phyloP scores from a whole-genome alignment of 2,113 vertebrate species.

The Melierax canorus region DNA sequence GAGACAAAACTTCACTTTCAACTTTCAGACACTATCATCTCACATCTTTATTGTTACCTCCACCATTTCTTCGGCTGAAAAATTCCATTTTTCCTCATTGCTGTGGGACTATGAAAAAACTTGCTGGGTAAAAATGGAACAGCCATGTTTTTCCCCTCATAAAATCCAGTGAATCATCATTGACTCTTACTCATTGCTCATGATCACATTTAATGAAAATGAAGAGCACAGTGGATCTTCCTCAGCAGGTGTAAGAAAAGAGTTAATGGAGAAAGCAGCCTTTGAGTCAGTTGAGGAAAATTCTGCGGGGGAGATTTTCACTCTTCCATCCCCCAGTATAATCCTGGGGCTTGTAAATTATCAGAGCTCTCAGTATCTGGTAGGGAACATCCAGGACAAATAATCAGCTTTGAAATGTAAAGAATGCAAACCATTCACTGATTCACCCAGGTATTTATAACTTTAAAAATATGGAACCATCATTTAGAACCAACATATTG shows the following conservation, averaged over 20 bases:
- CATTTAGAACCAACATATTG: not conserved
- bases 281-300: not conserved
- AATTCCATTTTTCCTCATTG: not conserved
- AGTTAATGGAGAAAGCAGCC: not conserved
- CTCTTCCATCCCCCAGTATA: not conserved
- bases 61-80: not conserved
- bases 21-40: not conserved
- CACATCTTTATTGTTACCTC: not conserved
- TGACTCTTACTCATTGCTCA: not conserved
- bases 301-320: not conserved
- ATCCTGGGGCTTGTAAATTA: not conserved
- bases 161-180: not conserved
- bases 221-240: not conserved
- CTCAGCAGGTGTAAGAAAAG: not conserved
- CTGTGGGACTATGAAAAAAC: not conserved
- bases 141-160: not conserved
- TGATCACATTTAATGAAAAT: not conserved
- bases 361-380: not conserved
- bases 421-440: not conserved
- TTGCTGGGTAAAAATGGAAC: not conserved
- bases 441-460: not conserved
- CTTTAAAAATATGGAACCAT: not conserved
- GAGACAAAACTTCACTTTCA: not conserved
- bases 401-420: not conserved
- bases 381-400: not conserved